A percentile compares a stretch with the other conserved stretches of the same genome.
Conservation (phyloP, 2,888 invertebrate genomes). For the Nemotelus pantherinus region DNA sequence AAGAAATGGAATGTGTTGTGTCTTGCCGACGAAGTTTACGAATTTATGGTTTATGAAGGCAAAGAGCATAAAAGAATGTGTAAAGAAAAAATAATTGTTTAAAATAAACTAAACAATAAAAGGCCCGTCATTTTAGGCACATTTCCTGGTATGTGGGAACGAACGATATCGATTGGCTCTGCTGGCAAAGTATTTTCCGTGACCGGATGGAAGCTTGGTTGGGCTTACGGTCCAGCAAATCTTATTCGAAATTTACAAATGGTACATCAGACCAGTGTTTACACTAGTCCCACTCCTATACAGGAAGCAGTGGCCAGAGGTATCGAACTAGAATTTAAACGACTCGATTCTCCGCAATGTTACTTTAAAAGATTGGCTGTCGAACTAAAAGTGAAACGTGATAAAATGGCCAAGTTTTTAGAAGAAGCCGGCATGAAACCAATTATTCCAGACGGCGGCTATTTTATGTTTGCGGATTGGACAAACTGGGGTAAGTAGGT, state of each 20-base stretch:
- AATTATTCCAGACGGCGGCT: slow-evolving; percentile 94
- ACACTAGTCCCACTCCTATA: slow-evolving; percentile 88
- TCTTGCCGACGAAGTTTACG: slow-evolving; percentile 97
- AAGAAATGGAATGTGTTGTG: slow-evolving; percentile 92
- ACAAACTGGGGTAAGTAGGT: slow-evolving; percentile 71
- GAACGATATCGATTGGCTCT: slow-evolving; percentile 95
- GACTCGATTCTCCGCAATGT: slow-evolving; percentile 78
- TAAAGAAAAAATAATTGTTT: slow-evolving; percentile 56
- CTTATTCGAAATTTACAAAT: slow-evolving; percentile 83
- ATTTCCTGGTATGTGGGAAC: slow-evolving; percentile 96
- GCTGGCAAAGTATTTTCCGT: slow-evolving; percentile 98
- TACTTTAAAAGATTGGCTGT: slow-evolving; percentile 81
- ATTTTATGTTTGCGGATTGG: slow-evolving; percentile 97
- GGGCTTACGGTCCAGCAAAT: slow-evolving; percentile 90
- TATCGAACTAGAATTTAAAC: slow-evolving; percentile 84
- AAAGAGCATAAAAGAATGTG: slow-evolving; percentile 90
- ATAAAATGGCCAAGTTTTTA: slow-evolving; percentile 80
- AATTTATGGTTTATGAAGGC: slow-evolving; percentile 92
- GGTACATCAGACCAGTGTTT: slow-evolving; percentile 94
- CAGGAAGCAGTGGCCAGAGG: slow-evolving; percentile 93
- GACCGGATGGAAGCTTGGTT: slow-evolving; percentile 97
- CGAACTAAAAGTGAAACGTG: slow-evolving; percentile 81
- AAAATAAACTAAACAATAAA: background rate
- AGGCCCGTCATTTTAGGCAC: slow-evolving; percentile 71
- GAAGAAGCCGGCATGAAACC: slow-evolving; percentile 86